Percentiles rank a stretch among this genome's conserved stretches.
These are phyloP conservation scores for Corynorhinus townsendii DNA, from an alignment of 2,113 vertebrate genomes.

Conservation along the genomic window DNA sequence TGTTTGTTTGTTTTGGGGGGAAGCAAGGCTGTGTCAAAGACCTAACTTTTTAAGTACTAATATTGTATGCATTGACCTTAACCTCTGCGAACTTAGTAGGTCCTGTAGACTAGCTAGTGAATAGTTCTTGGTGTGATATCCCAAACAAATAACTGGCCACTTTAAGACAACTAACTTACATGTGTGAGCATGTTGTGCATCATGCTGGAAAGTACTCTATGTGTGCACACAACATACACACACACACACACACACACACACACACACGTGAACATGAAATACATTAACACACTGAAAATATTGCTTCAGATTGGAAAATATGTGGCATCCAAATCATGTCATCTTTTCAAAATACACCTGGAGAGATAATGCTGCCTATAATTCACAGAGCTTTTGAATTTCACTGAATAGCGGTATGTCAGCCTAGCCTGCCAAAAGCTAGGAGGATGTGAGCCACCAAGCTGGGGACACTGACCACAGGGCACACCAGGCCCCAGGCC, in stretches of 20 bases:
- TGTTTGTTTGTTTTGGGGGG: background rate
- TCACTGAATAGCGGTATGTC: background rate
- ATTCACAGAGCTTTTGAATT: slow-evolving; percentile 19
- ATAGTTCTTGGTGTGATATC: background rate
- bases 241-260: accelerated
- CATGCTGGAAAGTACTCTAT: background rate
- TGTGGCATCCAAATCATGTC: background rate
- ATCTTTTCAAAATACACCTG: slow-evolving; percentile 2
- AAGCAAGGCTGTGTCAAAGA: background rate
- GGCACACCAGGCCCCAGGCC: background rate
- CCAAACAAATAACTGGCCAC: background rate
- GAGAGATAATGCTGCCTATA: background rate
- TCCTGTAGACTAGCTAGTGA: background rate
- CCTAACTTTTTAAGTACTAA: background rate
- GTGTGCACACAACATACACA: accelerated
- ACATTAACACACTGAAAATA: background rate
- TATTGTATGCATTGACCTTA: background rate
- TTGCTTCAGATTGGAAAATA: slow-evolving; percentile 26
- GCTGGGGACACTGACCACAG: background rate
- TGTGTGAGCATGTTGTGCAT: background rate
- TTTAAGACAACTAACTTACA: background rate
- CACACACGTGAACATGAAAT: background rate
- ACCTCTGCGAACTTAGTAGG: background rate
- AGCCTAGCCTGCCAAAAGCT: background rate
- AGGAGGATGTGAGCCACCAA: background rate